Evolutionary conservation across 2,888 invertebrate genomes (phyloP), one percentile per base, ranked within the genome.

Genomic region (Callosobruchus maculatus): DNA sequence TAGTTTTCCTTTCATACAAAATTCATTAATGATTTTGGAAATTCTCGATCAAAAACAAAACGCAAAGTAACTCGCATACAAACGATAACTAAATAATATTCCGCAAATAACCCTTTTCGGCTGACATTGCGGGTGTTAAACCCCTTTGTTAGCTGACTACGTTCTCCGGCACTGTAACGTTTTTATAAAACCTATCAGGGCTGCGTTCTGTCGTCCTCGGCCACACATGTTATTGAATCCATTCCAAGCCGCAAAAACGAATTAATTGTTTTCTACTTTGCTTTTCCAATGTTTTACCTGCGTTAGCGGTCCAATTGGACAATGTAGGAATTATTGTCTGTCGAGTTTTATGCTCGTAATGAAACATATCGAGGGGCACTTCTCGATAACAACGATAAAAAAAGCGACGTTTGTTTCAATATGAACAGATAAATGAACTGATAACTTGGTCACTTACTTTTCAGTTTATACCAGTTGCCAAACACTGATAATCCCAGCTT

Each of bases 181-280:
- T 74, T 76, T 76, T 72, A 79, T 76, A 77, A 80, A 80, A 80
- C 78, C 78, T 71, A 80, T 81, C 76, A 72, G 74, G 77, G 75
- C 76, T 77, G 74, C 77, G 80, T 80, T 80, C 20, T 21, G 22
- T 20, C 5, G 4, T 22, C 26, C 13, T 70, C 22, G 80, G 79
- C 81, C 84, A 83, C 84, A 80, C 84, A 83, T 84, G 85, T 85
- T 84, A 85, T 85, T 83, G 84, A 85, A 85, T 84, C 82, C 82
- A 83, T 81, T 80, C 74, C 75, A 78, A 75, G 81, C 85, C 84
- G 77, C 85, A 85, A 83, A 85, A 85, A 84, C 82, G 82, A 82
- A 85, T 85, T 85, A 84, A 86, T 85, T 84, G 84, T 82, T 84
- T 84, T 85, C 83, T 83, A 82, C 81, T 80, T 81, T 77, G 76